Base-by-base conservation (phyloP, 2,888 invertebrate species). In the Theretra japonica region DNA sequence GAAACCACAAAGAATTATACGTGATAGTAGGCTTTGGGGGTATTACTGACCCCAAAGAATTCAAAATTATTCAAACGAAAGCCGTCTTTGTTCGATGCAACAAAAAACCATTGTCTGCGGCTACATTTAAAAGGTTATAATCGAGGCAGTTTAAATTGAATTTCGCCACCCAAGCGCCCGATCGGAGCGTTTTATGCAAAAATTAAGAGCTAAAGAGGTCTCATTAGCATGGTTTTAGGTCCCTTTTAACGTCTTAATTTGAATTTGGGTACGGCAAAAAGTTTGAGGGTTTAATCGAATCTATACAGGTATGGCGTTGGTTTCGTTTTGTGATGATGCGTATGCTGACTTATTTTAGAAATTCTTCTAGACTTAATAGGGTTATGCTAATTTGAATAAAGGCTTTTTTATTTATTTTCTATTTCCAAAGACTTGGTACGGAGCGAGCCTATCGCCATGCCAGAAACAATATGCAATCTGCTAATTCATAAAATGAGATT, bases 191-290 rank as follows among this genome's bases (percentile, higher is more conserved):
- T 84, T 86, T 86, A 86, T 87, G 88, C 87, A 86, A 88, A 90
- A 88, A 83, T 90, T 80, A 82, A 85, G 81, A 81, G 81, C 82
- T 80, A 83, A 82, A 75, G 74, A 79, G 76, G 74, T 76, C 86
- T 90, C 90, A 90, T 91, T 91, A 91, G 88, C 87, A 84, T 86
- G 87, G 83, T 82, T 89, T 83, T 85, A 84, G 87, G 88, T 85
- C 76, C 85, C 81, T 82, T 85, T 90, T 86, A 88, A 91, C 85
- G 86, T 88, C 90, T 91, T 89, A 86, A 91, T 92, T 91, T 89
- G 85, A 90, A 91, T 89, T 86, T 82, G 83, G 80, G 80, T 83
- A 76, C 79, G 79, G 81, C 74, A 77, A 84, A 82, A 82, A 79
- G 57, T 70, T 73, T 70, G 65, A 72, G 70, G 72, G 74, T 74